Conservation (phyloP, 2,797 vertebrate genomes). For the Rhinogobio ventralis region DNA sequence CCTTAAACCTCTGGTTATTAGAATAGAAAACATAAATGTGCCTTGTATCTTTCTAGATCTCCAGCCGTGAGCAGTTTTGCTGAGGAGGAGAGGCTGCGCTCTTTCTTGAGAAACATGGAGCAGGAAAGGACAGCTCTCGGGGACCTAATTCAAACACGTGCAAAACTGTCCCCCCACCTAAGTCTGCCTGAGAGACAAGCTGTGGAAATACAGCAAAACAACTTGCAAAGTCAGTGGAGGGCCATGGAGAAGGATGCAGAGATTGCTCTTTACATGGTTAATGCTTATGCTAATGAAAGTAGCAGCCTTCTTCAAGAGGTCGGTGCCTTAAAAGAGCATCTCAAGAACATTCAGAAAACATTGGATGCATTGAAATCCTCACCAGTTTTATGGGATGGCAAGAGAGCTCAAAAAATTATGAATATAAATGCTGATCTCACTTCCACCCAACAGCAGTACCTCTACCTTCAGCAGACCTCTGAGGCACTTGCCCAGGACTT, state of each 20-base stretch:
- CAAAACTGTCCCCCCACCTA: slow-evolving; percentile 73
- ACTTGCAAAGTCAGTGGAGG: slow-evolving; percentile 81
- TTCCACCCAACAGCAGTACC: slow-evolving; percentile 75
- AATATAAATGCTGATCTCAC: slow-evolving; percentile 78
- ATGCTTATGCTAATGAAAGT: slow-evolving; percentile 72
- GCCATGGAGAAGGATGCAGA: slow-evolving; percentile 75
- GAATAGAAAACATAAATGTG: not conserved
- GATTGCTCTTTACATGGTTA: slow-evolving; percentile 73
- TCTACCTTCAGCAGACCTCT: slow-evolving; percentile 74
- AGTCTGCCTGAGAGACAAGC: slow-evolving; percentile 76
- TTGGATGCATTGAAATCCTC: slow-evolving; percentile 55
- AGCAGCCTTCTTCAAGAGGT: slow-evolving; percentile 68
- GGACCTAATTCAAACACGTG: slow-evolving; percentile 74
- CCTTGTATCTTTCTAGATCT: slow-evolving; percentile 73
- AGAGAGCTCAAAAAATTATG: slow-evolving; percentile 70
- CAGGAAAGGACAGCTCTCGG: slow-evolving; percentile 79
- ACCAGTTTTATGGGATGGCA: slow-evolving; percentile 64
- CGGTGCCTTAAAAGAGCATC: slow-evolving; percentile 69
- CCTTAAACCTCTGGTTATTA: not conserved
- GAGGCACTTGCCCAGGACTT: slow-evolving; percentile 77
- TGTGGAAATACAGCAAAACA: slow-evolving; percentile 74
- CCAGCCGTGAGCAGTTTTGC: slow-evolving; percentile 75
- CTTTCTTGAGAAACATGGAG: slow-evolving; percentile 74
- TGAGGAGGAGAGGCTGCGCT: slow-evolving; percentile 77
- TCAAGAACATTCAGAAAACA: slow-evolving; percentile 70